Conservation (phyloP, 2,888 invertebrate species). For the Heliconius sara region DNA sequence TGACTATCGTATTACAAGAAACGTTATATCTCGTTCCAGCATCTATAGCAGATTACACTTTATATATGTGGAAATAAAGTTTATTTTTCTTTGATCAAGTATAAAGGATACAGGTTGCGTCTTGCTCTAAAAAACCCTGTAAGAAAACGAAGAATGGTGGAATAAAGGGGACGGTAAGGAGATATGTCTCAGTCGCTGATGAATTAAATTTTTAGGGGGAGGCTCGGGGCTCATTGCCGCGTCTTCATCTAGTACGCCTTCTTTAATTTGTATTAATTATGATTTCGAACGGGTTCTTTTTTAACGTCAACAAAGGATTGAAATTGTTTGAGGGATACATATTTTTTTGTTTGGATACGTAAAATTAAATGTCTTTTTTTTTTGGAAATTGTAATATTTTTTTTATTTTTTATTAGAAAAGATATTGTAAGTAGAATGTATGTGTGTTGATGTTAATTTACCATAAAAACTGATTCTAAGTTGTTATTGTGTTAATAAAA, state of each 20-base stretch:
- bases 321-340: slow-evolving; percentile 23
- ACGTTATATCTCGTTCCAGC: slow-evolving; percentile 51
- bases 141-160: slow-evolving; percentile 78
- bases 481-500: not conserved
- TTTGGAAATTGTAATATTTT: not conserved
- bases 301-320: slow-evolving; percentile 38
- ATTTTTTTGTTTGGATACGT: not conserved
- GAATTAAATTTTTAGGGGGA: slow-evolving; percentile 84
- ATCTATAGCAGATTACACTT: slow-evolving; percentile 41
- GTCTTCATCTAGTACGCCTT: slow-evolving; percentile 76
- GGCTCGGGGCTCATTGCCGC: slow-evolving; percentile 73
- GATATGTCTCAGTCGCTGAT: slow-evolving; percentile 81
- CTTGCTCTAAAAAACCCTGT: slow-evolving; percentile 79
- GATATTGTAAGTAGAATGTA: not conserved
- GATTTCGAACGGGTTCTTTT: slow-evolving; percentile 57
- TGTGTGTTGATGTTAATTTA: not conserved
- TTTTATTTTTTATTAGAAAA: not conserved
- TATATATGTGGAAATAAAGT: slow-evolving; percentile 24
- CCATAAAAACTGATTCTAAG: not conserved
- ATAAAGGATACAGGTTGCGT: slow-evolving; percentile 62
- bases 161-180: slow-evolving; percentile 79
- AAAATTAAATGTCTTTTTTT: not conserved
- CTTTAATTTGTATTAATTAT: slow-evolving; percentile 79
- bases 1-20: slow-evolving; percentile 61
- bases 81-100: slow-evolving; percentile 43